Evolutionary conservation across 2,888 invertebrate genomes (phyloP), one percentile per base, ranked within the genome.

Genomic region (Loripinus fragilis): DNA sequence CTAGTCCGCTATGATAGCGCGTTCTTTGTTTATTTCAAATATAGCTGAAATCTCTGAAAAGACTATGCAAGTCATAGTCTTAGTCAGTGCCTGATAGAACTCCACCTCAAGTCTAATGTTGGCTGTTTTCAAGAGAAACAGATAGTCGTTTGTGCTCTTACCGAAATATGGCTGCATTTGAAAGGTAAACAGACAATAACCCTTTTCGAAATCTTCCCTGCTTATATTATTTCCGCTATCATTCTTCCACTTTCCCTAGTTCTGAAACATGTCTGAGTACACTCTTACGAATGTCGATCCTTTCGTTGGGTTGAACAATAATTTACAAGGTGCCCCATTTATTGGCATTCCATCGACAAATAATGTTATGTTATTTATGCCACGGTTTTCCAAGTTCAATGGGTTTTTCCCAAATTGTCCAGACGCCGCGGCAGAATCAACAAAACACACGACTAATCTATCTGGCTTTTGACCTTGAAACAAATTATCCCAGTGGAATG

Each of bases 361-460:
- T 28, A 66, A 28, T 5, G 38, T 66, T 35, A 66, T 66, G 66
- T 41, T 66, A 8, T 66, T 66, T 7, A 66, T 41, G 23, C 66
- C 38, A 23, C 38, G 25, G 20, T 66, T 66, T 66, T 66, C 38
- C 23, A 66, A 66, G 38, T 41, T 66, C 8, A 35, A 66, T 38
- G 66, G 41, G 38, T 66, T 66, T 41, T 25, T 69, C 28, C 28
- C 25, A 71, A 8, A 41, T 41, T 75, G 69, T 15, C 66, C 66
- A 2, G 66, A 66, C 15, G 23, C 66, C 12, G 38, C 73, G 20
- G 30, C 45, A 20, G 74, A 67, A 35, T 76, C 48, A 8, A 82
- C 82, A 17, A 82, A 77, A 17, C 68, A 77, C 38, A 79, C 74
- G 3, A 76, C 69, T n/a, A 82, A 66, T 55, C 48, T 68, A 38